Percentiles rank a stretch among this genome's conserved stretches.
Conservation (phyloP, 2,113 vertebrate species). For the Amazona vittata region DNA sequence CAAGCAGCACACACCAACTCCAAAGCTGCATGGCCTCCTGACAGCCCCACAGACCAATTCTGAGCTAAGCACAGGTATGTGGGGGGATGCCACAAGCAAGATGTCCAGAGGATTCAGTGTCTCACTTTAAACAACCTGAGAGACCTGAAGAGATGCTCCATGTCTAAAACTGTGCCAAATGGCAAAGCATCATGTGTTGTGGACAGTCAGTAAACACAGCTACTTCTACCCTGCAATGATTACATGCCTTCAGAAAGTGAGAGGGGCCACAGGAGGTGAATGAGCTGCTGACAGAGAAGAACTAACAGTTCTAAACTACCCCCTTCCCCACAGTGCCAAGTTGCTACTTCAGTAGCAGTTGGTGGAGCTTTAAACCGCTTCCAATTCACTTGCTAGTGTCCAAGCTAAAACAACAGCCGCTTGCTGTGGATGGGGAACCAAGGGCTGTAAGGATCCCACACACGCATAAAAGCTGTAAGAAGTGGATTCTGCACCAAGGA, state of each 20-base stretch:
- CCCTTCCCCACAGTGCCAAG: neutral
- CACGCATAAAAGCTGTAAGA: neutral
- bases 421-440: neutral
- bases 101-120: neutral
- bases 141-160: neutral
- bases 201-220: neutral
- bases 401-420: neutral
- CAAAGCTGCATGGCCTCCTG: neutral
- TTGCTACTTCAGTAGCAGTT: slow-evolving; percentile 19
- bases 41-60: fast-evolving
- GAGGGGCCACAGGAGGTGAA: neutral
- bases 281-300: slow-evolving; percentile 31
- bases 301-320: neutral
- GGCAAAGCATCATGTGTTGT: neutral
- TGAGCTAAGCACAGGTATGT: fast-evolving
- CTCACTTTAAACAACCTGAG: neutral
- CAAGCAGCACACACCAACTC: neutral
- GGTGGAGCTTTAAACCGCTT: slow-evolving; percentile 8
- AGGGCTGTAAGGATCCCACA: neutral
- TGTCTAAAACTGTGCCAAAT: neutral
- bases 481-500: neutral
- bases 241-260: neutral
- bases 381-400: neutral
- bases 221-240: fast-evolving
- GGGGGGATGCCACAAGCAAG: neutral